These are phyloP conservation scores for Rhogogaster chlorosoma DNA, from an alignment of 2,888 invertebrate species.

Conservation along the genomic window DNA sequence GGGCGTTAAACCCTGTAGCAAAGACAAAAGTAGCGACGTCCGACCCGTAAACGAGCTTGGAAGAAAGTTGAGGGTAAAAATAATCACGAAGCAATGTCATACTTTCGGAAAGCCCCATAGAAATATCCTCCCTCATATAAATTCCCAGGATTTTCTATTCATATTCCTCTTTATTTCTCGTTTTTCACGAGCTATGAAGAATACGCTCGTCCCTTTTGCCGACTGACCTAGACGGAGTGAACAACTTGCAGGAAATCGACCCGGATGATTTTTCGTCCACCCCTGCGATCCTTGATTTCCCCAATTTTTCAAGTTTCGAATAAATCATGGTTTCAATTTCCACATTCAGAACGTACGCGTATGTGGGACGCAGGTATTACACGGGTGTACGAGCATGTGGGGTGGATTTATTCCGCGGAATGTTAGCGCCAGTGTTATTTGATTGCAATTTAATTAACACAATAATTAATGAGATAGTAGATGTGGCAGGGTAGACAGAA, in stretches of 20 bases:
- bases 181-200: too few species aligned
- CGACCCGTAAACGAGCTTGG: neutral
- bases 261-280: too few species aligned
- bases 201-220: too few species aligned
- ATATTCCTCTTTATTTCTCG: neutral
- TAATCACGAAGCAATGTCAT: neutral
- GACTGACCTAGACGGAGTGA: too few species aligned
- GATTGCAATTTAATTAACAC: slow-evolving; percentile 51
- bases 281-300: neutral
- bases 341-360: too few species aligned
- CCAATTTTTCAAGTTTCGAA: neutral
- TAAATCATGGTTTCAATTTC: too few species aligned
- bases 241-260: too few species aligned
- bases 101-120: neutral
- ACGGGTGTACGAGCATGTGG: neutral
- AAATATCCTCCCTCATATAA: neutral
- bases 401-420: neutral
- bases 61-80: neutral
- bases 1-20: neutral
- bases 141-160: neutral
- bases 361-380: neutral
- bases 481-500: neutral
- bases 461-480: slow-evolving; percentile 51
- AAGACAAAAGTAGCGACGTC: neutral
- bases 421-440: slow-evolving; percentile 37